A percentile compares a stretch with the other conserved stretches of the same genome.
These are phyloP conservation scores for Eudemis profundana DNA, from an alignment of 2,888 invertebrate species.

Conservation along the genomic window DNA sequence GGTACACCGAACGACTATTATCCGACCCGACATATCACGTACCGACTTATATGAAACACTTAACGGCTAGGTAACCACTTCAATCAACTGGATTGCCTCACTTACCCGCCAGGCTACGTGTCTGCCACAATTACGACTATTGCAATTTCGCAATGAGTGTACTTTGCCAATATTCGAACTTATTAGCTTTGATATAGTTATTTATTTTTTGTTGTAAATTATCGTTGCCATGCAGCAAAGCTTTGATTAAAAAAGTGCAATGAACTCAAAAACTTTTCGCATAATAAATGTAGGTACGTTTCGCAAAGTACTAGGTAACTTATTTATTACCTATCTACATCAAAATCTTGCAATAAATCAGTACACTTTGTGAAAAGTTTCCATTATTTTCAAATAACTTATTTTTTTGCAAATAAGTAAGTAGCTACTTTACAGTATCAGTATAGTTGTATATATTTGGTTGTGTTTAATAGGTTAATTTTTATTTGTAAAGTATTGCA, in stretches of 20 bases:
- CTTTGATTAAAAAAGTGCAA: constrained; percentile 13
- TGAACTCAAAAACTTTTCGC: neutral
- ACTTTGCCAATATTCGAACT: constrained; percentile 63
- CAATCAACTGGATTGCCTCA: constrained; percentile 68
- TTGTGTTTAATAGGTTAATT: constrained; percentile 23
- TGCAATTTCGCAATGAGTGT: constrained; percentile 67
- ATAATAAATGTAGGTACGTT: no score
- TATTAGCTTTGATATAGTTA: constrained; percentile 57
- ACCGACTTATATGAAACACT: constrained; percentile 57
- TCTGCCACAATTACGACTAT: constrained; percentile 71
- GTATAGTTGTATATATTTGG: neutral
- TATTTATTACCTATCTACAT: no score
- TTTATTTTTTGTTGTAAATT: constrained; percentile 24
- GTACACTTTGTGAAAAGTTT: neutral
- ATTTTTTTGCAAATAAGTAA: no score
- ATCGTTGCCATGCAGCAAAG: neutral
- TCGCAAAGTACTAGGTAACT: no score
- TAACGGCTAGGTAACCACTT: constrained; percentile 60
- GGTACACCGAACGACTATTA: constrained; percentile 68
- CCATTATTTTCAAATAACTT: constrained; percentile 3
- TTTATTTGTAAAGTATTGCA: constrained; percentile 6
- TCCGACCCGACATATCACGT: constrained; percentile 59
- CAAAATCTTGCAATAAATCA: neutral
- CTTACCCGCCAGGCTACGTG: constrained; percentile 70
- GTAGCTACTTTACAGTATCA: no score